Evolutionary conservation across 1,140 invertebrate species (phyloP), one percentile per base, ranked within the genome.

Genomic region (Cyclina sinensis): DNA sequence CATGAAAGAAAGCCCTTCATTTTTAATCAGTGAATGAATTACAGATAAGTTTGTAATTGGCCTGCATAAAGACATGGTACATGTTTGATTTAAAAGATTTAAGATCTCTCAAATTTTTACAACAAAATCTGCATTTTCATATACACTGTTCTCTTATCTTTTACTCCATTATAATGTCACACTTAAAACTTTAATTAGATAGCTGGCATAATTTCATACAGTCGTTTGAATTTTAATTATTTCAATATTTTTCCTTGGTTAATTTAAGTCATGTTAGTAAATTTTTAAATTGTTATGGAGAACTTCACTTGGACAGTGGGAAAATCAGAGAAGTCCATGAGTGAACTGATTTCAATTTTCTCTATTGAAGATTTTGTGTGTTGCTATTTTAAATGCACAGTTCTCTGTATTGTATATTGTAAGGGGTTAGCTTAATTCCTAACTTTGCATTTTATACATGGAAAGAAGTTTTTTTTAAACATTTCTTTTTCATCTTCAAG

Each of bases 391-490:
- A 30, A 30, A 30, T 65, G 62, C 32, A 65, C n/a, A 32, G 32
- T 65, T 32, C 12, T 65, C 32, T 30, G 30, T 27, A 65, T 65
- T 32, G 30, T 21, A n/a, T 30, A 65, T 65, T 65, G 62, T 32
- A 65, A 57, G 3, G n/a, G 21, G 5, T 4, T 11, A 21, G 24
- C 2, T 3, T 3, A 30, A 30, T 9, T 4, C 5, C 7, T 30
- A 7, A 65, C 24, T 30, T 32, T 12, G 24, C 24, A 65, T 30
- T 27, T 70, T 70, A 30, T 70, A 70, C 59, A 32, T 39, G 27
- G 14, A 39, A 37, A 70, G 32, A 37, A 70, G 35, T 70, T 70
- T 70, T 70, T 70, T 35, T 65, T n/a, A n/a, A 37, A 30, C 65
- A 37, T 35, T 70, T 18, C 18, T 70, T 70, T 35, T 70, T 35